Percentiles rank a stretch among this genome's conserved stretches.
These are phyloP conservation scores for Holotrichia oblita DNA, from an alignment of 1,140 invertebrate species.

Conservation along the genomic window DNA sequence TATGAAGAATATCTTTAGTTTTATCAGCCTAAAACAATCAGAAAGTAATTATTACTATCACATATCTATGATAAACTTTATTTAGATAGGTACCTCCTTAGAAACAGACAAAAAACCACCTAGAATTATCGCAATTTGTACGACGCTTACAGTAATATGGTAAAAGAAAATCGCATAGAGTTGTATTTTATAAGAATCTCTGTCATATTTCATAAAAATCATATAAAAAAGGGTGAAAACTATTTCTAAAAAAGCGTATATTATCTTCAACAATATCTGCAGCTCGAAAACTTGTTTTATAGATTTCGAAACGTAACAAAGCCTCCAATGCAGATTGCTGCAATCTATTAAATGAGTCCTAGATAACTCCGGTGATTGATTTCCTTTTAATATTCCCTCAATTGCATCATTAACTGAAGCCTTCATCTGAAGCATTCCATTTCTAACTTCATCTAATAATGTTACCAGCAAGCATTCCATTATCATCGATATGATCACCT, in stretches of 20 bases:
- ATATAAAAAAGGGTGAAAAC: neutral
- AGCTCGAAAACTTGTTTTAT: neutral
- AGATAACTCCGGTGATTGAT: neutral
- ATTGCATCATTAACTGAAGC: neutral
- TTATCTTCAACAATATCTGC: neutral
- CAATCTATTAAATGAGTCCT: neutral
- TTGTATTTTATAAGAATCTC: neutral
- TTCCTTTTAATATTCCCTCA: neutral
- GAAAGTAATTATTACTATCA: too few relatives aligned
- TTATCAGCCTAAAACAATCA: slow-evolving; percentile 22
- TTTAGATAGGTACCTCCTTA: neutral
- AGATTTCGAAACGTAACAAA: neutral
- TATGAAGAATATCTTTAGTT: neutral
- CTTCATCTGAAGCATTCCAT: neutral
- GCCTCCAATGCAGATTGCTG: neutral
- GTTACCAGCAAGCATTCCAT: neutral
- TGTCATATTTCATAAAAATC: neutral
- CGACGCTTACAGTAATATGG: neutral
- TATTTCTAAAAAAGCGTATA: too few relatives aligned
- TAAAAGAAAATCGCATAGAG: neutral
- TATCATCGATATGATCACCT: neutral
- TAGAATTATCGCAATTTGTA: neutral
- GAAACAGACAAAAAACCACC: neutral
- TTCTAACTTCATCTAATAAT: neutral
- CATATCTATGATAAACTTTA: too few relatives aligned